phyloP scores from a whole-genome alignment of 1,140 invertebrate species.

The Meloidogyne exigua region DNA sequence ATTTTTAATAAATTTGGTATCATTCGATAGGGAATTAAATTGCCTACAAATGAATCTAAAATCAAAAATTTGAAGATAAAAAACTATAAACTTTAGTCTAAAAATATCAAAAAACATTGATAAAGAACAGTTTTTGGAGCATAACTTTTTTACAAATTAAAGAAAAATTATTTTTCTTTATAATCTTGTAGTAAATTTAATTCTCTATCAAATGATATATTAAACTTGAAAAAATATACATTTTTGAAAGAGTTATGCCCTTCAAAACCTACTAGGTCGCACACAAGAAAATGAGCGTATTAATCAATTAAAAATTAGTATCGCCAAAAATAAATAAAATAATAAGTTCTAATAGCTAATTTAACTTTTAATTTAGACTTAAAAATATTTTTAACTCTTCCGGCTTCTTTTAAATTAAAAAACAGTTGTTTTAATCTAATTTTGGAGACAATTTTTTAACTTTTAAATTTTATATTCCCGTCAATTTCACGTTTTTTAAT shows the following conservation, averaged over 20 bases:
- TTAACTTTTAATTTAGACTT: not conserved
- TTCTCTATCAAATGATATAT: not conserved
- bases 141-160: not conserved
- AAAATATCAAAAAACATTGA: not conserved
- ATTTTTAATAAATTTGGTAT: not conserved
- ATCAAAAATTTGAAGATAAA: not conserved
- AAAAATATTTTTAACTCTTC: not conserved
- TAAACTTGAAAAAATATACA: not conserved
- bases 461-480: not conserved
- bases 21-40: not conserved
- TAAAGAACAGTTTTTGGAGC: not conserved
- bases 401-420: not conserved
- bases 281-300: not conserved
- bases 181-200: not conserved
- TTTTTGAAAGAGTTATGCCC: not conserved
- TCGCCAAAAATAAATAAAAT: not conserved
- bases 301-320: not conserved
- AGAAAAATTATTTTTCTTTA: not conserved
- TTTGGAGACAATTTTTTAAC: not conserved
- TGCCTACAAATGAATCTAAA: not conserved
- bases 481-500: not conserved
- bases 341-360: not conserved
- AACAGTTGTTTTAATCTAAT: conserved; percentile 2
- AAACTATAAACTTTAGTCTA: not conserved
- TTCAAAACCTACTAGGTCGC: not conserved